Base-by-base conservation (phyloP, 2,888 invertebrate genomes). In the Ceriagrion tenellum region DNA sequence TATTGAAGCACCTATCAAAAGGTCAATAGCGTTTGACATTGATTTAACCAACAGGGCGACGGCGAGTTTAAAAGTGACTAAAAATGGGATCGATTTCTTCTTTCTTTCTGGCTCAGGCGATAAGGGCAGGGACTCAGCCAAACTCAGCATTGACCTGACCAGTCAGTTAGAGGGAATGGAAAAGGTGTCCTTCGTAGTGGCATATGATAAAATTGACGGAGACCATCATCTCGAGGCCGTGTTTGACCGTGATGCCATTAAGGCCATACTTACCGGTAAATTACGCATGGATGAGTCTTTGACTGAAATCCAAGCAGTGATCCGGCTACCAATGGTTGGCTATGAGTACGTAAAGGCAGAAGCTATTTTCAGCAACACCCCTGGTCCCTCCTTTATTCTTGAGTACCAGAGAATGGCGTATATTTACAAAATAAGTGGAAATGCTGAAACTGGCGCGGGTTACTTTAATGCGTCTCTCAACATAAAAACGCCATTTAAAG, bases 291-390 rank as follows among this genome's bases (percentile, higher is more conserved):
- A 93, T 12, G 69, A 93, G 40, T n/a, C 30, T 40, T 6, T 74
- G 10, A 93, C 93, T 10, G 93, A 93, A 93, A 69, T 69, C 3
- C 63, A 93, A 93, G 40, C 63, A 6, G 69, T 93, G 13, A 40
- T 93, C 40, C 63, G 47, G 26, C 69, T 93, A 16, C 93, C 93
- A 0, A 59, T 47, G 13, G 69, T 55, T 6, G 93, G 93, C 12
- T 93, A 93, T 18, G 93, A 93, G 47, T 74, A 93, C 47, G 18
- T 93, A n/a, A 93, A 93, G n/a, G 93, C 74, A 18, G 93, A 93
- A 26, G 93, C 93, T 6, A 69, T 93, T 63, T 93, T 93, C 69
- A 69, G 47, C 3, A 93, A 35, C 40, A 35, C 18, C 18, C 93
- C 93, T n/a, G 35, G 63, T 2, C n/a, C 63, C 1, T 93, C 69